Conservation (phyloP, 1,140 invertebrate genomes). For the Chelonus insularis region DNA sequence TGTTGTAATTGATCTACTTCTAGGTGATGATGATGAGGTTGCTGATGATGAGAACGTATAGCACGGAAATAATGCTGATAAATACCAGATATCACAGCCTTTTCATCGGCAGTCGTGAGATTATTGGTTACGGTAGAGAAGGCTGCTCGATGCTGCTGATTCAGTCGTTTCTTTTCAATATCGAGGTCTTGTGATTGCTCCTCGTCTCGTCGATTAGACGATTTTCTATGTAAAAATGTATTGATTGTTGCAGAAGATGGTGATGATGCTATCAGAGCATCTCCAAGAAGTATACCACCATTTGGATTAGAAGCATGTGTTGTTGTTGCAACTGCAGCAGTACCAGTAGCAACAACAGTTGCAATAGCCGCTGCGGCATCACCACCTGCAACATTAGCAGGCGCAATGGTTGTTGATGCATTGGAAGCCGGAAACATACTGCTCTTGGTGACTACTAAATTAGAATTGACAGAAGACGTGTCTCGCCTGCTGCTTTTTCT, state of each 20-base stretch:
- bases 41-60: constrained; percentile 42
- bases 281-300: constrained; percentile 13
- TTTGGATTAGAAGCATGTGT: constrained; percentile 28
- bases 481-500: constrained; percentile 32
- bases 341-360: constrained; percentile 32
- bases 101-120: constrained; percentile 32
- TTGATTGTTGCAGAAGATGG: constrained; percentile 44
- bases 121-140: constrained; percentile 15
- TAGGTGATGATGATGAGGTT: constrained; percentile 33
- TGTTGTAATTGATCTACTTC: constrained; percentile 18
- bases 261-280: constrained; percentile 14
- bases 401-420: constrained; percentile 28
- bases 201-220: background rate
- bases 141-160: constrained; percentile 15
- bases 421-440: constrained; percentile 35
- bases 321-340: constrained; percentile 44
- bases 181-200: constrained; percentile 21
- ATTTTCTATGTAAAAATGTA: constrained; percentile 20
- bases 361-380: constrained; percentile 22
- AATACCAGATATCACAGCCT: constrained; percentile 50
- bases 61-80: constrained; percentile 46
- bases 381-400: constrained; percentile 12
- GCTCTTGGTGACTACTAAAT: constrained; percentile 10
- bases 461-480: constrained; percentile 4
- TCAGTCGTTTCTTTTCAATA: constrained; percentile 23